These are phyloP conservation scores for Muscicapa striata DNA, from an alignment of 2,797 vertebrate species.

Conservation along the genomic window DNA sequence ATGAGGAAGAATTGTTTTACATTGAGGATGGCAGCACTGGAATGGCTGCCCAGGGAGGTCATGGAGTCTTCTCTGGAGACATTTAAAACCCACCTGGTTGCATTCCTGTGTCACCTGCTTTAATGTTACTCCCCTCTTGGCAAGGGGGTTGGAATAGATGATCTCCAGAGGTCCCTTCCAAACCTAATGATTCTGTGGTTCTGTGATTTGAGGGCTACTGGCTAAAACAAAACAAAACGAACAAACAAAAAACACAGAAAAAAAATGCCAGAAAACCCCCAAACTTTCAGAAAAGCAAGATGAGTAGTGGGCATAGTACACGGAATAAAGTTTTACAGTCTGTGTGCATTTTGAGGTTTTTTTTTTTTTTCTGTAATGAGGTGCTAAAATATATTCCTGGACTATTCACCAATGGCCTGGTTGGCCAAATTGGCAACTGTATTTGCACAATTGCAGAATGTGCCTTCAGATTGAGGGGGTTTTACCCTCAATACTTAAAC, in stretches of 20 bases:
- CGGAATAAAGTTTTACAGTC: not conserved
- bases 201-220: not conserved
- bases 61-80: not conserved
- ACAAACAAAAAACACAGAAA: not conserved
- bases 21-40: not conserved
- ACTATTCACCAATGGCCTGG: not conserved
- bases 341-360: not conserved
- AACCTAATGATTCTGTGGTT: not conserved
- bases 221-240: not conserved
- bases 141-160: not conserved
- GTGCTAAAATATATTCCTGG: not conserved
- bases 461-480: not conserved
- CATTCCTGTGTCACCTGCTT: not conserved
- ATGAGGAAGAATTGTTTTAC: not conserved
- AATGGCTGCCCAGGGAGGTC: not conserved
- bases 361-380: not conserved
- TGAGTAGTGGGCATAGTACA: not conserved
- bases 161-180: not conserved
- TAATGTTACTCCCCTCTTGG: not conserved
- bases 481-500: not conserved
- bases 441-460: not conserved
- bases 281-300: not conserved
- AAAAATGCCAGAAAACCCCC: rapidly evolving
- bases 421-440: not conserved
- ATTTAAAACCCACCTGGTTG: not conserved